These are phyloP conservation scores for Oceanites oceanicus DNA, from an alignment of 2,113 vertebrate genomes.

Conservation along the genomic window DNA sequence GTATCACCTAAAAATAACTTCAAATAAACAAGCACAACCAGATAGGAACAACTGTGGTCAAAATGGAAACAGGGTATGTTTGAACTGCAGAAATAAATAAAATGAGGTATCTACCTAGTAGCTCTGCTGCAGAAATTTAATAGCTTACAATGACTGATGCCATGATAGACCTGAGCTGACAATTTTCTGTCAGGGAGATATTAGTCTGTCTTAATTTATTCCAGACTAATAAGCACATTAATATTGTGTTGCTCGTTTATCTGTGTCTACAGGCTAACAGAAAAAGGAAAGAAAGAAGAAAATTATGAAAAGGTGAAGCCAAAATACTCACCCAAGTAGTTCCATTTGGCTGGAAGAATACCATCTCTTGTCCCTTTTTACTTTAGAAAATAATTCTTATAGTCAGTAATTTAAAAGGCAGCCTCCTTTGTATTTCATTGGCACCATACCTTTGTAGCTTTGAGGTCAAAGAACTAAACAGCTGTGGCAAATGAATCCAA, in stretches of 20 bases:
- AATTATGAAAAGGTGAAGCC: not conserved
- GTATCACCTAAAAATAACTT: conserved; percentile 26
- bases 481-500: conserved; percentile 26
- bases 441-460: not conserved
- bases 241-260: not conserved
- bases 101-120: not conserved
- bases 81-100: conserved; percentile 14
- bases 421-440: not conserved
- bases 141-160: conserved; percentile 44
- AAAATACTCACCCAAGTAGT: not conserved
- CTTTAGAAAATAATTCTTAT: not conserved
- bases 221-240: conserved; percentile 47
- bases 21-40: not conserved
- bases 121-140: conserved; percentile 23
- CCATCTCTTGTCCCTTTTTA: not conserved
- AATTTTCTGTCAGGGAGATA: conserved; percentile 45
- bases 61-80: not conserved
- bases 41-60: not conserved
- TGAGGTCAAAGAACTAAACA: conserved; percentile 40
- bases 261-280: not conserved
- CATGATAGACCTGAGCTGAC: conserved; percentile 41
- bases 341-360: not conserved
- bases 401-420: not conserved
- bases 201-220: conserved; percentile 52
- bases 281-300: not conserved